Conservation (phyloP, 2,113 vertebrate species). For the Crotalus tigris region DNA sequence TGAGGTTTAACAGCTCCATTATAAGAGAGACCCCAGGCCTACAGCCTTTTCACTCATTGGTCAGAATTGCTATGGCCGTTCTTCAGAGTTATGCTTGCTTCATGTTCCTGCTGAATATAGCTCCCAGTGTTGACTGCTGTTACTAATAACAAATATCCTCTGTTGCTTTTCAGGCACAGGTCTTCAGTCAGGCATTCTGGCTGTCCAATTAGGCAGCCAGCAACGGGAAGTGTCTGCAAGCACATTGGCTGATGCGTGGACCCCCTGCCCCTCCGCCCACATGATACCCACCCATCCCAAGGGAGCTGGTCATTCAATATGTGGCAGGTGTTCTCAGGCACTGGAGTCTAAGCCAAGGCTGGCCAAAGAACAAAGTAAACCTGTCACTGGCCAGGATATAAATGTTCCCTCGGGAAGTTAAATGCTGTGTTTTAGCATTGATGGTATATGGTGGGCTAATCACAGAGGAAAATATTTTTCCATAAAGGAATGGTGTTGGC, state of each 20-base stretch:
- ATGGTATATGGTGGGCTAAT: neutral
- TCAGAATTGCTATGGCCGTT: neutral
- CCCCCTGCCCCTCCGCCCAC: neutral
- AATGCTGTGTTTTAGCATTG: neutral
- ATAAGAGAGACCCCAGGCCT: constrained; percentile 1
- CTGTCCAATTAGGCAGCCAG: neutral
- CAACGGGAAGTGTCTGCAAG: neutral
- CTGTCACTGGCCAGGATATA: neutral
- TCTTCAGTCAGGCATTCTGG: constrained; percentile 39
- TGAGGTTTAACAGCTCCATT: neutral
- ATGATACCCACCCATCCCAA: neutral
- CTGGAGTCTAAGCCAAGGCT: neutral
- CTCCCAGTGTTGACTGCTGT: constrained; percentile 16
- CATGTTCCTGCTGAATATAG: constrained; percentile 2
- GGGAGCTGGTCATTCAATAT: neutral
- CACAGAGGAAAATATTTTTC: neutral
- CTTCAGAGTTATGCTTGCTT: neutral
- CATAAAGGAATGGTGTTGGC: neutral
- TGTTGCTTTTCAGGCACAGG: constrained; percentile 31
- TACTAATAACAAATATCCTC: constrained; percentile 45
- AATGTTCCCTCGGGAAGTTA: neutral
- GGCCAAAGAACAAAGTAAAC: constrained; percentile 6
- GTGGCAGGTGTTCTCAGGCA: neutral
- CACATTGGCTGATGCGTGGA: neutral
- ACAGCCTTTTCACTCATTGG: neutral